Evolutionary conservation across 1,140 invertebrate genomes (phyloP).

Genomic region (Neomicropteryx cornuta): DNA sequence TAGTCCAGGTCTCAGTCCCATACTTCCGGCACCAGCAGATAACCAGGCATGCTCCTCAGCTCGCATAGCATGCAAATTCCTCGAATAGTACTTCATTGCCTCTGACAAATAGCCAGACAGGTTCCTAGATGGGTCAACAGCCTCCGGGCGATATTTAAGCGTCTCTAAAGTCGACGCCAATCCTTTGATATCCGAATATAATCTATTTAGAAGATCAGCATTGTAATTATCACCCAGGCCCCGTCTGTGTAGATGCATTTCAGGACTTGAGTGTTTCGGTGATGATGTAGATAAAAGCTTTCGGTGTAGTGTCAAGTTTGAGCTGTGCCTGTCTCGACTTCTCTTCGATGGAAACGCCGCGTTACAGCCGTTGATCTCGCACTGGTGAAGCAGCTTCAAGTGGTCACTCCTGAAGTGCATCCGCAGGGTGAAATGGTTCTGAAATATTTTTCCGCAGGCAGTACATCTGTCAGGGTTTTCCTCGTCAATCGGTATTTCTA

Average conservation of each 20-base stretch:
- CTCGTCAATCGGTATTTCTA: conserved; percentile 67
- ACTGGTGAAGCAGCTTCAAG: conserved; percentile 84
- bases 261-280: conserved; percentile 35
- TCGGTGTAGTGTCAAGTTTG: conserved; percentile 80
- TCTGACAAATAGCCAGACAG: conserved; percentile 33
- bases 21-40: too few relatives aligned
- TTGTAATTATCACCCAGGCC: conserved; percentile 44
- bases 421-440: conserved; percentile 85
- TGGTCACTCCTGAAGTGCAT: conserved; percentile 90
- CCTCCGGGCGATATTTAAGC: conserved; percentile 29
- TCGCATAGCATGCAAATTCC: conserved; percentile 29
- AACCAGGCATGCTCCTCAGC: conserved; percentile 29
- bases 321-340: conserved; percentile 82
- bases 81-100: conserved; percentile 38
- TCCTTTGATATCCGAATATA: conserved; percentile 61
- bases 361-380: conserved; percentile 84
- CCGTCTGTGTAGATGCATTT: conserved; percentile 25
- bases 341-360: conserved; percentile 87
- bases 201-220: conserved; percentile 70
- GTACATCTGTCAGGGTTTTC: conserved; percentile 75
- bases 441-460: conserved; percentile 86
- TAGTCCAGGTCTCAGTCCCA: too few relatives aligned
- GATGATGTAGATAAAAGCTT: conserved; percentile 67
- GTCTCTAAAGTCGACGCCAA: conserved; percentile 37
- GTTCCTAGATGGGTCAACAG: conserved; percentile 27